Evolutionary conservation across 2,888 invertebrate genomes (phyloP).

Genomic region (Rhodophaea formosa): DNA sequence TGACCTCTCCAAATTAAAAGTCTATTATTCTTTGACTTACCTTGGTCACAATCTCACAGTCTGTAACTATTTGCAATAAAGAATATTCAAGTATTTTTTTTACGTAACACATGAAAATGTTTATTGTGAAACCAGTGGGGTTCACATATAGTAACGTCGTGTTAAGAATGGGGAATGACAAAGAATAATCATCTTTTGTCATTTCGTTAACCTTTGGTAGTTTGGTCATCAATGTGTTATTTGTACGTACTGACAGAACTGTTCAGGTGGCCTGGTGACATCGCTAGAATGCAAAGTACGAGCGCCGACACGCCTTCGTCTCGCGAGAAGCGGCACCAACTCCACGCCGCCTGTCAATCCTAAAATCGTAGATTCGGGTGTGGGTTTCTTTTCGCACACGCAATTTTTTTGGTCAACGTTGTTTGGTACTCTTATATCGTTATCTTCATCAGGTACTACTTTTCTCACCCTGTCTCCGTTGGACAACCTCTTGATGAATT

Average conservation of each 20-base stretch:
- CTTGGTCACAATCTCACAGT: conserved; percentile 9
- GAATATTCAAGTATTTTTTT: conserved; percentile 24
- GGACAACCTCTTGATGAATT: conserved; percentile 58
- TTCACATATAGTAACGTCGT: conserved; percentile 18
- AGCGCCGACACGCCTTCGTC: conserved; percentile 79
- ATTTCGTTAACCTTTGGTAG: conserved; percentile 24
- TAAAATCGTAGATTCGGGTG: conserved; percentile 65
- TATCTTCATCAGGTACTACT: conserved; percentile 46
- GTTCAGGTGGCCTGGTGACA: conserved; percentile 68
- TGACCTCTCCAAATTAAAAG: conserved; percentile 42
- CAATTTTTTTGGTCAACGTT: conserved; percentile 25
- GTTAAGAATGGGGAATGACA: conserved; percentile 26
- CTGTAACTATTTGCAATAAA: conserved; percentile 27
- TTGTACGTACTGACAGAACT: conserved; percentile 66
- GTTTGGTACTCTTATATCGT: conserved; percentile 30
- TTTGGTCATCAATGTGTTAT: conserved; percentile 9
- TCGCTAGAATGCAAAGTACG: conserved; percentile 73
- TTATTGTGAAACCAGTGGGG: conserved; percentile 29
- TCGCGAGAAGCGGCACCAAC: conserved; percentile 87
- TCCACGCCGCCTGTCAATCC: conserved; percentile 85
- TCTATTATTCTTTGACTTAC: conserved; percentile 37
- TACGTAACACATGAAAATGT: conserved; percentile 27
- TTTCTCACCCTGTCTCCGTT: conserved; percentile 57
- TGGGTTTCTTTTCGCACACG: conserved; percentile 50
- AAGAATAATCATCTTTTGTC: conserved; percentile 31